Base-by-base conservation (phyloP, 2,113 vertebrate species). In the Notiomystis cincta region DNA sequence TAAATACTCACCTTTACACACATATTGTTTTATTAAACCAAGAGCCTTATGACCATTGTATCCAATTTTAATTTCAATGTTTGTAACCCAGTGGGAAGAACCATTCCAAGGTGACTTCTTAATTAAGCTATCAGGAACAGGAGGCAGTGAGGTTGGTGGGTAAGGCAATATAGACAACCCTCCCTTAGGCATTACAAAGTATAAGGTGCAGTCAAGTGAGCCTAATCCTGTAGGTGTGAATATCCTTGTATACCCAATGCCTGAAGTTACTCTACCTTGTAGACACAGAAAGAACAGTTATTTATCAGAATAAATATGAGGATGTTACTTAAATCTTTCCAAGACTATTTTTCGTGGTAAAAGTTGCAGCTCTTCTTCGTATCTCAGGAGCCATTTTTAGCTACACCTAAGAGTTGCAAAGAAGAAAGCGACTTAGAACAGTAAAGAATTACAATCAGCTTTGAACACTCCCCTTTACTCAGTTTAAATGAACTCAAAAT, bases 41-140 rank as follows among this genome's bases (percentile, higher is more conserved):
- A 96, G 77, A 87, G 50, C 93, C 90, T 86, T 94, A 87, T 92
- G 95, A 93, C 90, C 81, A 87, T 42, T 87, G 89, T 89, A 93
- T 37, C 73, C 45, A 53, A 93, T 82, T 96, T 94, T 97, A 97
- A 97, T 97, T 97, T 97, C 94, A 97, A 96, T 90, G 95, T 96
- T 96, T 97, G 80, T 90, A 96, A 93, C 90, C 90, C 94, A 91
- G 87, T 83, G 90, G 93, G 93, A 97, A 91, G 91, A 96, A 71
- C 87, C 66, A 78, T 87, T 95, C 93, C 84, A 96, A 89, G 80
- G 3, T 72, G 90, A 93, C 96, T 96, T 95, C 93, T 90, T 96
- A 96, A 97, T 97, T 95, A 96, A 96, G 97, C 90, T 96, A 97
- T 97, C 95, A 96, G 92, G 94, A 75, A 96, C 96, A 96, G 82